These are phyloP conservation scores for Phalacrocorax carbo DNA, from an alignment of 2,113 vertebrate genomes.

Conservation along the genomic window DNA sequence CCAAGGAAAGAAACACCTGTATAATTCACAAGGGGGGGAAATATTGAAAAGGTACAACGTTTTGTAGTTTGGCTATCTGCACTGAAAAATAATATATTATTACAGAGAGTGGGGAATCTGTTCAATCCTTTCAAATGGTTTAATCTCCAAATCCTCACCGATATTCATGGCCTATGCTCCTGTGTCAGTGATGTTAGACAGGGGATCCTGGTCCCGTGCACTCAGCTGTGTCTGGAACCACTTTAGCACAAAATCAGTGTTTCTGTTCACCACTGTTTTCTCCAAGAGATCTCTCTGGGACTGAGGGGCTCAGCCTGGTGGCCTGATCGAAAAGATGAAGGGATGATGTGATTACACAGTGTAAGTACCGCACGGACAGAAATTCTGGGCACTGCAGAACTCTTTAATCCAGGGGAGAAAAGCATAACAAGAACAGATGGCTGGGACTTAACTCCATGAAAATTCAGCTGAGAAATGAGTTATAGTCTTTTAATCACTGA, in stretches of 20 bases:
- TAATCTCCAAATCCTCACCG: not conserved
- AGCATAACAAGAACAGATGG: not conserved
- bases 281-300: not conserved
- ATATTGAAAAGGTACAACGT: not conserved
- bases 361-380: not conserved
- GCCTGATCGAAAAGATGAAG: conserved; percentile 4
- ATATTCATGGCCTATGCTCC: not conserved
- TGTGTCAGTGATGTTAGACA: not conserved
- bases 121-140: not conserved
- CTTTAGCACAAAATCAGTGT: not conserved
- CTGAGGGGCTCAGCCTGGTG: not conserved
- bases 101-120: not conserved
- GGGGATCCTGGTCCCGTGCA: not conserved
- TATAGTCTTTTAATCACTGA: not conserved
- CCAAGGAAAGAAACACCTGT: not conserved
- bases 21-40: not conserved
- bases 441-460: not conserved
- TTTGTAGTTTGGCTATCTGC: not conserved
- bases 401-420: not conserved
- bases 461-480: not conserved
- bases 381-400: not conserved
- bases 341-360: not conserved
- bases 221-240: not conserved
- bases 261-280: not conserved
- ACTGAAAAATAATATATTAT: not conserved